Conservation (phyloP, 2,888 invertebrate genomes). For the Acleris laterana region DNA sequence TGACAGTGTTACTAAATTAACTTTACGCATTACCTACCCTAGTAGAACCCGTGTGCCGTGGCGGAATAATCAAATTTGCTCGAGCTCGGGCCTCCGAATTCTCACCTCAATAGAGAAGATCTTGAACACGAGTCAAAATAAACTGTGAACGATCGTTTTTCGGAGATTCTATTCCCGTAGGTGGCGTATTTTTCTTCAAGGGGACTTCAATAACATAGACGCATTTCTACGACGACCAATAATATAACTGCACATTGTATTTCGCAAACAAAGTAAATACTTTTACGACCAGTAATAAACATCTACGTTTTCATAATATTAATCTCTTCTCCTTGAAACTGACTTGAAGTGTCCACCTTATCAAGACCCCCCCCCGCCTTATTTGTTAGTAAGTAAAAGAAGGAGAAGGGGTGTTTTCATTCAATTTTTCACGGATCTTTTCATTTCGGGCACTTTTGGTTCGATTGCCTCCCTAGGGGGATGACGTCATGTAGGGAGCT, state of each 20-base stretch:
- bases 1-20: conserved; percentile 44
- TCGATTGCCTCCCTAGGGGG: conserved; percentile 39
- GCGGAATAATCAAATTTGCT: conserved; percentile 58
- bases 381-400: conserved; percentile 9
- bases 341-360: conserved; percentile 23
- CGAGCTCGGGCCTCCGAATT: conserved; percentile 41
- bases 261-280: conserved; percentile 4
- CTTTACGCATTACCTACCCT: conserved; percentile 42
- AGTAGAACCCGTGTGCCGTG: conserved; percentile 43
- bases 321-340: conserved; percentile 28
- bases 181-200: conserved; percentile 8
- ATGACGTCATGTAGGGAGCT: conserved; percentile 46
- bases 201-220: conserved; percentile 16
- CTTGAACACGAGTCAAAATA: no score
- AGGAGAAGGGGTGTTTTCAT: conserved; percentile 33
- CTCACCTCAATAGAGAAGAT: no score
- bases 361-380: conserved; percentile 33
- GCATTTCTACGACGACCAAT: conserved; percentile 7
- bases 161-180: background rate
- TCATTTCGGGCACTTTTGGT: conserved; percentile 36
- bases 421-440: conserved; percentile 34
- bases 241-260: conserved; percentile 4
- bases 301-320: conserved; percentile 28
- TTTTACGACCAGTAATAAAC: conserved; percentile 24
- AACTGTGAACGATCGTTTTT: no score